Percentiles rank a stretch among this genome's conserved stretches.
phyloP scores from a whole-genome alignment of 2,113 vertebrate species.

The Pachyramphus minor region DNA sequence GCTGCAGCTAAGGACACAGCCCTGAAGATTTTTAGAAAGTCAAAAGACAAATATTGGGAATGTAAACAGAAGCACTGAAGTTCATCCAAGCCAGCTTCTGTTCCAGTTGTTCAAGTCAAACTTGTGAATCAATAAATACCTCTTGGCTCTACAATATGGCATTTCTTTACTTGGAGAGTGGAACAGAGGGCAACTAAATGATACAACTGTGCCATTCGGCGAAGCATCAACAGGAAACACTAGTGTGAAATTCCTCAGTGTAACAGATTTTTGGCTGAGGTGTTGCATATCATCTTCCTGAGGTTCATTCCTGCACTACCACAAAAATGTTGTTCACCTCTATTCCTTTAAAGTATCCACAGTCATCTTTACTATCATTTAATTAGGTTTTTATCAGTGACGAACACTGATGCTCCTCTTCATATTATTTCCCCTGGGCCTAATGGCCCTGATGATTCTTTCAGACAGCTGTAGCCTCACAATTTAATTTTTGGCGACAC shows the following conservation, averaged over 20 bases:
- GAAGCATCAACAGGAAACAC: conserved; percentile 73
- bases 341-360: conserved; percentile 40
- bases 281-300: conserved; percentile 45
- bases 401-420: conserved; percentile 47
- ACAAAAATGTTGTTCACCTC: conserved; percentile 60
- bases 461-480: conserved; percentile 70
- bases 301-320: conserved; percentile 20
- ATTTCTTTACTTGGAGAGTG: conserved; percentile 59
- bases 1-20: background rate
- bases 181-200: conserved; percentile 67
- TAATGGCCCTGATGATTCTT: conserved; percentile 70
- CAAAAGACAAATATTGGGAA: background rate
- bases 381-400: conserved; percentile 69
- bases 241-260: conserved; percentile 65
- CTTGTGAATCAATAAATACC: conserved; percentile 46
- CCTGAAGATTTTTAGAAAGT: background rate
- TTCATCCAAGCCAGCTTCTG: conserved; percentile 19
- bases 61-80: conserved; percentile 19
- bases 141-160: conserved; percentile 11
- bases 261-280: conserved; percentile 68
- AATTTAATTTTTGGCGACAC: conserved; percentile 72
- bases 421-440: conserved; percentile 61
- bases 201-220: conserved; percentile 64
- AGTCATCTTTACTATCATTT: conserved; percentile 56
- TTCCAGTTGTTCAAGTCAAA: background rate